Evolutionary conservation across 2,797 vertebrate genomes (phyloP).

Genomic region (Acipenser oxyrinchus): DNA sequence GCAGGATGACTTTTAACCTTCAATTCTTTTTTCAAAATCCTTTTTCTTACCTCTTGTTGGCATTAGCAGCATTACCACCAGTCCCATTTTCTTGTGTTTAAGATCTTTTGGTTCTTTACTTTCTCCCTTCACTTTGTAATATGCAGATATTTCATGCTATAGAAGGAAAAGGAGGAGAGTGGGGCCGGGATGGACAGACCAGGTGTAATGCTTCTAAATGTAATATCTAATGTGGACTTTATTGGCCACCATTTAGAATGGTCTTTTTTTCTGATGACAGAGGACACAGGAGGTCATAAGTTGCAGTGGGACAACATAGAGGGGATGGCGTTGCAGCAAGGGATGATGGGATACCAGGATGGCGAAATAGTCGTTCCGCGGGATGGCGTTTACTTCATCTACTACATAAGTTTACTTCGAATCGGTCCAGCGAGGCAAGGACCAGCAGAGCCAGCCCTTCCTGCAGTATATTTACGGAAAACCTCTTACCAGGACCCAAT

Average conservation of each 20-base stretch:
- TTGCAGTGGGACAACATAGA: slow-evolving; percentile 33
- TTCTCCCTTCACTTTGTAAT: background rate
- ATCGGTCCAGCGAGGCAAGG: background rate
- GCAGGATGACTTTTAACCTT: background rate
- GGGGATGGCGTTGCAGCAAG: slow-evolving; percentile 24
- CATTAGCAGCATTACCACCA: too few relatives aligned
- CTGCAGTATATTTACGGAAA: slow-evolving; percentile 31
- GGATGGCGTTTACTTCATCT: slow-evolving; percentile 37
- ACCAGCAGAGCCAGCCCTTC: slow-evolving; percentile 11
- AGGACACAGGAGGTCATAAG: slow-evolving; percentile 9
- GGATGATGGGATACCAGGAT: slow-evolving; percentile 28
- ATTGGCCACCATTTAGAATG: too few relatives aligned
- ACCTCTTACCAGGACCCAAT: slow-evolving; percentile 14
- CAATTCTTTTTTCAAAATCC: too few relatives aligned
- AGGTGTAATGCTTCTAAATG: too few relatives aligned
- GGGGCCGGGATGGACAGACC: too few relatives aligned
- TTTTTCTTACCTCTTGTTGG: too few relatives aligned
- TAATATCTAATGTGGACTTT: too few relatives aligned
- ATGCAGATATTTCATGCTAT: background rate
- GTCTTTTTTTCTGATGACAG: background rate
- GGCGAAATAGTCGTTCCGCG: slow-evolving; percentile 30
- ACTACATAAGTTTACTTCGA: slow-evolving; percentile 35
- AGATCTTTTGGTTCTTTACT: background rate
- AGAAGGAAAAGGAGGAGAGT: slow-evolving; percentile 14
- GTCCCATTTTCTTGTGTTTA: background rate